These are phyloP conservation scores for Burhinus oedicnemus DNA, from an alignment of 2,113 vertebrate species.

Conservation along the genomic window DNA sequence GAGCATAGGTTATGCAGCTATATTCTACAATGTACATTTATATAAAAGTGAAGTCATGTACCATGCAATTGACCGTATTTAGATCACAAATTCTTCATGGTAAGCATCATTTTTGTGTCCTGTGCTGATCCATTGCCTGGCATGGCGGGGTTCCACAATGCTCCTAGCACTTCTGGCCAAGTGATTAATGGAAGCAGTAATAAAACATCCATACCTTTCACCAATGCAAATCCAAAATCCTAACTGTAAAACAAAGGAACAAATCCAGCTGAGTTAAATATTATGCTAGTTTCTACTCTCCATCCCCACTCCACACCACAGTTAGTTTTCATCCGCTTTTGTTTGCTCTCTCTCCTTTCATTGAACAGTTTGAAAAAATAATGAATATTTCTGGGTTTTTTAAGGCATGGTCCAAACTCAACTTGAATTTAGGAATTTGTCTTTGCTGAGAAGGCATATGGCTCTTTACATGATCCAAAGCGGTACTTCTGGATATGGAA, in stretches of 20 bases:
- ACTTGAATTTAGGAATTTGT: not conserved
- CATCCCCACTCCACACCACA: not conserved
- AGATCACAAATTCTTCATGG: not conserved
- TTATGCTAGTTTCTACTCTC: not conserved
- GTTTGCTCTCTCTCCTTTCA: not conserved
- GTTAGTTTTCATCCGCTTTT: not conserved
- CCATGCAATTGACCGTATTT: not conserved
- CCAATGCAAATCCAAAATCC: accelerated
- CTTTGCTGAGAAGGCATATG: not conserved
- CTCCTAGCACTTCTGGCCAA: not conserved
- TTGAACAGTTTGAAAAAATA: not conserved
- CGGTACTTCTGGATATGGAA: not conserved
- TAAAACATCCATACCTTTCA: not conserved
- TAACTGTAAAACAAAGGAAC: not conserved
- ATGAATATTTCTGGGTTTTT: not conserved
- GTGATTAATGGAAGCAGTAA: not conserved
- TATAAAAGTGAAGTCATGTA: not conserved
- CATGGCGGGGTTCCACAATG: not conserved
- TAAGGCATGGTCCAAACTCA: not conserved
- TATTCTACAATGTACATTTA: not conserved
- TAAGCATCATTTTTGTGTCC: not conserved
- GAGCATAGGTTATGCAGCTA: not conserved
- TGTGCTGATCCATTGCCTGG: not conserved
- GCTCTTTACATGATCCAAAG: not conserved
- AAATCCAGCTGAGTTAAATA: not conserved